Conservation (phyloP, 2,797 vertebrate species). For the Balearica regulorum region DNA sequence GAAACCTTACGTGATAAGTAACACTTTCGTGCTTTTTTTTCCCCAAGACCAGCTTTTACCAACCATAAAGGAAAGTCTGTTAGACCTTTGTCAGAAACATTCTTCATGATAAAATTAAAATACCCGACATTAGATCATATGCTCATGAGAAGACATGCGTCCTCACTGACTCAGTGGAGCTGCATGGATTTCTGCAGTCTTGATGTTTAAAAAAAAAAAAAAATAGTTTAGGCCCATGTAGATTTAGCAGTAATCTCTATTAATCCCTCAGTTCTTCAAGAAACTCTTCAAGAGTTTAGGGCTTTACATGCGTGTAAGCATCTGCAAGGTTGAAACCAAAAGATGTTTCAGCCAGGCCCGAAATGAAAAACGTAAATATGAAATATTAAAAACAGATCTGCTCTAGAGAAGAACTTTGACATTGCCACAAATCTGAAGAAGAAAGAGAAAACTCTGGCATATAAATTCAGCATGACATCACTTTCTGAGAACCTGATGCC, state of each 20-base stretch:
- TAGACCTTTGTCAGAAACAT: not conserved
- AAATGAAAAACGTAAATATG: slow-evolving; percentile 40
- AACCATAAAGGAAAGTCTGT: not conserved
- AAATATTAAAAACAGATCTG: slow-evolving; percentile 55
- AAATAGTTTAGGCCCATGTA: not conserved
- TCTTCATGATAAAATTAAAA: not conserved
- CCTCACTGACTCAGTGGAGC: not conserved
- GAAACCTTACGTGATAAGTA: not conserved
- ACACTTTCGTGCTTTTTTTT: not conserved
- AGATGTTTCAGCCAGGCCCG: not conserved
- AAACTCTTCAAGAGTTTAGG: not conserved
- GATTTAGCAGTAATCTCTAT: not conserved
- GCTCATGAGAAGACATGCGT: not conserved
- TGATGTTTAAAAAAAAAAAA: not conserved
- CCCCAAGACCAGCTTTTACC: not conserved
- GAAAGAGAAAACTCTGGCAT: slow-evolving; percentile 51
- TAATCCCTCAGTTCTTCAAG: not conserved
- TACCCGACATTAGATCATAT: not conserved
- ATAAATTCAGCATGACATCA: slow-evolving; percentile 11
- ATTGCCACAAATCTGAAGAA: slow-evolving; percentile 13
- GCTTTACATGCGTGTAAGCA: not conserved
- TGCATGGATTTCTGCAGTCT: not conserved
- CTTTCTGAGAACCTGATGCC: not conserved
- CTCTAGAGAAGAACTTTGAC: slow-evolving; percentile 30
- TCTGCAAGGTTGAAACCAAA: not conserved